Conservation (phyloP, 2,797 vertebrate genomes). For the Acanthiza pusilla region DNA sequence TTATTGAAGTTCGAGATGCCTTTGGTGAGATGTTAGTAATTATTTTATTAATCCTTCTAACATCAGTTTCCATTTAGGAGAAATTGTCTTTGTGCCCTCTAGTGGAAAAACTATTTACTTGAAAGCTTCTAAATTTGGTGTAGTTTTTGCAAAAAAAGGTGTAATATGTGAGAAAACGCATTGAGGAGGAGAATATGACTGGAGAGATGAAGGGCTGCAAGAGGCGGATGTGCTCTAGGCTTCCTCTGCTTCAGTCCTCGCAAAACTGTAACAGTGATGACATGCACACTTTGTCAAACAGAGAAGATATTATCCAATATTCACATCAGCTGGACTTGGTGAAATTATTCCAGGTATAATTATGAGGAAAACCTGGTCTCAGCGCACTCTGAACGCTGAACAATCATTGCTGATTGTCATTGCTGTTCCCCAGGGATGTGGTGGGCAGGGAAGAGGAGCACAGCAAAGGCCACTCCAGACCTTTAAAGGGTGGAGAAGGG, state of each 20-base stretch:
- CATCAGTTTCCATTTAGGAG: neutral
- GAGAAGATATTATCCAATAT: neutral
- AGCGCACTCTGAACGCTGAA: neutral
- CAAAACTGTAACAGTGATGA: neutral
- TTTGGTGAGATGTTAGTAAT: neutral
- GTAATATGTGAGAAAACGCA: neutral
- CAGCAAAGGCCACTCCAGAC: neutral
- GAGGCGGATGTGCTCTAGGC: neutral
- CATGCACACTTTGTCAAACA: neutral
- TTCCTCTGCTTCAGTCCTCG: neutral
- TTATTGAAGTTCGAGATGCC: neutral
- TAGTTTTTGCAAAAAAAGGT: neutral
- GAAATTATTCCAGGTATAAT: neutral
- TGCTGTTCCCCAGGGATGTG: rapidly evolving
- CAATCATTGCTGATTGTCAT: neutral
- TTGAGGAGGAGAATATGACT: neutral
- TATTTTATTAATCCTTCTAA: neutral
- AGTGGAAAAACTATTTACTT: slow-evolving; percentile 42
- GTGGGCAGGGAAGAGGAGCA: neutral
- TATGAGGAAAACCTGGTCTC: neutral
- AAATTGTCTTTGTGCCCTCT: slow-evolving; percentile 60
- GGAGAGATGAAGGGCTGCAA: neutral
- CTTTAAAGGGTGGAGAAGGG: neutral
- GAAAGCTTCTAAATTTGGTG: neutral
- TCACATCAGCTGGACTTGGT: neutral